Percentiles rank a stretch among this genome's conserved stretches.
Conservation (phyloP, 2,797 vertebrate species). For the Leptodactylus fallax region DNA sequence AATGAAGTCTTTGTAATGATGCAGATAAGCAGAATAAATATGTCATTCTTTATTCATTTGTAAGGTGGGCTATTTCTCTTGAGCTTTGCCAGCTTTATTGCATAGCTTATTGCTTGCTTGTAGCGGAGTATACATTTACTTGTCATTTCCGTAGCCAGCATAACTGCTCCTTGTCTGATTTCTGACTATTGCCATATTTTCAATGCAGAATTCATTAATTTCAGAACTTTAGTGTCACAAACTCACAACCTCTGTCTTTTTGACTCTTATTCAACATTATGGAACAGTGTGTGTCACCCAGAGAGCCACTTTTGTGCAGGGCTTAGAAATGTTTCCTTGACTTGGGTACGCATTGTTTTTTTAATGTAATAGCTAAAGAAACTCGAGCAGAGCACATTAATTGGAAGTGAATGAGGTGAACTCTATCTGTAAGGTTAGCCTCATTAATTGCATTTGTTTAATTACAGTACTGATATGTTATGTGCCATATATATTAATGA, state of each 20-base stretch:
- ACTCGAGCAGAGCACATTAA: slow-evolving; percentile 17
- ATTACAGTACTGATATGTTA: slow-evolving; percentile 44
- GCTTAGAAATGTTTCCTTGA: neutral
- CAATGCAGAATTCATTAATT: slow-evolving; percentile 39
- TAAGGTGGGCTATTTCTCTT: slow-evolving; percentile 43
- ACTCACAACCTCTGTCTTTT: slow-evolving; percentile 25
- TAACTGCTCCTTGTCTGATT: slow-evolving; percentile 29
- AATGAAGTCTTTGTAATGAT: slow-evolving; percentile 36
- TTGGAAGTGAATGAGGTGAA: slow-evolving; percentile 29
- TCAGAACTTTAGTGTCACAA: slow-evolving; percentile 17
- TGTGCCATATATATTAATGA: slow-evolving; percentile 42
- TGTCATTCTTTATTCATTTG: slow-evolving; percentile 44
- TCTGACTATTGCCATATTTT: slow-evolving; percentile 44
- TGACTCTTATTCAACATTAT: neutral
- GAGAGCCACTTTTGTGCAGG: neutral
- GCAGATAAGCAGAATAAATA: slow-evolving; percentile 52
- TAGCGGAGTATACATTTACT: slow-evolving; percentile 45
- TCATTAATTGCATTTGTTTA: slow-evolving; percentile 58
- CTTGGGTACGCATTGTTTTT: neutral
- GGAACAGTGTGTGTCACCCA: neutral
- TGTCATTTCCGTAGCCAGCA: slow-evolving; percentile 31
- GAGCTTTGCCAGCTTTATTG: slow-evolving; percentile 49
- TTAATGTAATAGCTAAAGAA: slow-evolving; percentile 14
- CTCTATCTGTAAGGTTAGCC: slow-evolving; percentile 27
- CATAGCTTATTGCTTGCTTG: slow-evolving; percentile 43